phyloP scores from a whole-genome alignment of 2,113 vertebrate genomes.

The Numida meleagris region DNA sequence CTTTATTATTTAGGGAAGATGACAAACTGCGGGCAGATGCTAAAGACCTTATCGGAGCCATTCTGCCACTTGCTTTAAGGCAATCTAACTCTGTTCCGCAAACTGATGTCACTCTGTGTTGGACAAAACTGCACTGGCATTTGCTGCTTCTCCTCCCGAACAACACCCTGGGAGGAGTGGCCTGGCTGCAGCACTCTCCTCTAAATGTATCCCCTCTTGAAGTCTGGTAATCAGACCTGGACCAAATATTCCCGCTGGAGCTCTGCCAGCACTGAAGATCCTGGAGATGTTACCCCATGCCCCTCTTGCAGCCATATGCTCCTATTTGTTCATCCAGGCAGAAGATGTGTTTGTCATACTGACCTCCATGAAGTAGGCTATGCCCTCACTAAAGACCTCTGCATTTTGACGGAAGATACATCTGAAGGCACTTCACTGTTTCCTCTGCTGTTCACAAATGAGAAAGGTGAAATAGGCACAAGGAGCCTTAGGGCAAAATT shows the following conservation, averaged over 20 bases:
- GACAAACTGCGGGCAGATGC: not conserved
- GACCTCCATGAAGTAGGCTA: not conserved
- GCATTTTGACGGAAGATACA: not conserved
- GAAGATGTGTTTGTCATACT: not conserved
- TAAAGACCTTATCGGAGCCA: not conserved
- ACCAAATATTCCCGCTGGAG: rapidly evolving
- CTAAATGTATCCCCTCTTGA: not conserved
- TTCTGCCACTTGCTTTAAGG: not conserved
- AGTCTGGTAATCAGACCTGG: not conserved
- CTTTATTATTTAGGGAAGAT: not conserved
- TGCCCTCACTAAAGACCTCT: not conserved
- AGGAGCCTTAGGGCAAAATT: not conserved
- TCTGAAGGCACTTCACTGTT: not conserved
- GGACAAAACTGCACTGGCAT: not conserved
- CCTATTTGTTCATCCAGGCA: not conserved
- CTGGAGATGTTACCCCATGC: not conserved
- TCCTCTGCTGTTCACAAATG: not conserved
- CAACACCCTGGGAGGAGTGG: not conserved
- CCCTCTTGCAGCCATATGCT: not conserved
- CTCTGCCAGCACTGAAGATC: not conserved
- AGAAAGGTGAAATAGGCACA: not conserved
- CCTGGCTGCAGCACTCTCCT: not conserved
- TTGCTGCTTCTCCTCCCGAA: not conserved
- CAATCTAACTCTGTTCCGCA: not conserved
- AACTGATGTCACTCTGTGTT: not conserved